Conservation (phyloP, 1,140 invertebrate genomes). For the Drosophila orena region DNA sequence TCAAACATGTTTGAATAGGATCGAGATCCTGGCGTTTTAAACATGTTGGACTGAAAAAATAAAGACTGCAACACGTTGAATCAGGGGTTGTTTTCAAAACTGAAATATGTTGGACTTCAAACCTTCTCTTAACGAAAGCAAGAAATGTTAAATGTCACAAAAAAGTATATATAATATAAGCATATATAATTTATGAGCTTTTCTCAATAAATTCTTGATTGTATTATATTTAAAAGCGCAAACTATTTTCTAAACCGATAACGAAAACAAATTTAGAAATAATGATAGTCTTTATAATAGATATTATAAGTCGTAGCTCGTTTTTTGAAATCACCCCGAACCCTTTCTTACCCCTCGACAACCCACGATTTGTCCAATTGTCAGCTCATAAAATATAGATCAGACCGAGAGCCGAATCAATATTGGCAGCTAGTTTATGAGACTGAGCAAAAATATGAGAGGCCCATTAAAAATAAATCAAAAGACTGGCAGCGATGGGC, state of each 20-base stretch:
- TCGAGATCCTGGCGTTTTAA: not conserved
- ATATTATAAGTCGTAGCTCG: not conserved
- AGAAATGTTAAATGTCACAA: not conserved
- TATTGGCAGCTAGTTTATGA: slow-evolving; percentile 66
- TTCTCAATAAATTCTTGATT: not conserved
- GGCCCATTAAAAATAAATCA: slow-evolving; percentile 81
- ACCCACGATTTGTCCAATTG: slow-evolving; percentile 74
- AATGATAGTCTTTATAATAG: not conserved
- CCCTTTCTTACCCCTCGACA: slow-evolving; percentile 6
- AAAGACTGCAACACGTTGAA: slow-evolving; percentile 1
- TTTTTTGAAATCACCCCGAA: slow-evolving; percentile 23
- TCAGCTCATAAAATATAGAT: slow-evolving; percentile 80
- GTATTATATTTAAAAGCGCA: too few relatives aligned
- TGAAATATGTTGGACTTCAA: not conserved
- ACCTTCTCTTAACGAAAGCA: not conserved
- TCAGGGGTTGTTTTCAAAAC: slow-evolving; percentile 1
- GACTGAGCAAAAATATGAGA: slow-evolving; percentile 65
- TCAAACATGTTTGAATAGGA: slow-evolving; percentile 37
- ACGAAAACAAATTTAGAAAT: not conserved
- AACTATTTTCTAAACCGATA: not conserved
- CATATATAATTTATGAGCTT: not conserved
- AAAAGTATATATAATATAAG: too few relatives aligned
- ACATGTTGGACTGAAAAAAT: slow-evolving; percentile 19
- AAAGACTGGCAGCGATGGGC: slow-evolving; percentile 46
- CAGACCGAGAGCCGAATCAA: slow-evolving; percentile 51